phyloP scores from a whole-genome alignment of 64 coral and sea anemone species.

The Pocillopora verrucosa region DNA sequence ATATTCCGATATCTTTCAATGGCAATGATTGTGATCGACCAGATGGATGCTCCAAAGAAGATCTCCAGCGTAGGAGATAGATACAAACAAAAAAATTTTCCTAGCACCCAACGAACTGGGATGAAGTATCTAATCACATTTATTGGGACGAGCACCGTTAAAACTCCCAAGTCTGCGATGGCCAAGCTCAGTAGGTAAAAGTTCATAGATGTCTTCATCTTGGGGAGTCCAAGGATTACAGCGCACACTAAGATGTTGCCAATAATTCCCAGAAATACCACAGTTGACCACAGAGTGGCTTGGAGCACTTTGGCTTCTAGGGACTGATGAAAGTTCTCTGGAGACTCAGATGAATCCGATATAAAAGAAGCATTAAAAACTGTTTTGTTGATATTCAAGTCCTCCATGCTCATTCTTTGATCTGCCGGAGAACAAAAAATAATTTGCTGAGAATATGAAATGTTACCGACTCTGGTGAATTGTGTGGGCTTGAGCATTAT shows the following conservation, averaged over 20 bases:
- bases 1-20: constrained; percentile 55
- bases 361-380: too few species aligned
- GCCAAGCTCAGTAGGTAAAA: constrained; percentile 49
- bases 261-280: constrained; percentile 40
- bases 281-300: constrained; percentile 10
- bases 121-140: background rate
- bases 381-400: too few species aligned
- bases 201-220: constrained; percentile 60
- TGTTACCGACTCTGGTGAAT: too few species aligned
- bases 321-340: constrained; percentile 2
- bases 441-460: too few species aligned
- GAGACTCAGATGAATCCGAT: background rate
- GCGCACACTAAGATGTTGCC: constrained; percentile 41
- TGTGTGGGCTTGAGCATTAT: too few species aligned
- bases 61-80: constrained; percentile 43
- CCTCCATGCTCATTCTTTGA: too few species aligned
- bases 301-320: constrained; percentile 17
- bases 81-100: constrained; percentile 19
- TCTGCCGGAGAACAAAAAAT: too few species aligned
- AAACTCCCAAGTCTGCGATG: constrained; percentile 56
- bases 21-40: constrained; percentile 65
- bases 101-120: constrained; percentile 1
- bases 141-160: constrained; percentile 21
- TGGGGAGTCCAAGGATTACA: constrained; percentile 37
- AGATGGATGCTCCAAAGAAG: constrained; percentile 64